Conservation (phyloP, 1,140 invertebrate genomes). For the Lucilia sericata region DNA sequence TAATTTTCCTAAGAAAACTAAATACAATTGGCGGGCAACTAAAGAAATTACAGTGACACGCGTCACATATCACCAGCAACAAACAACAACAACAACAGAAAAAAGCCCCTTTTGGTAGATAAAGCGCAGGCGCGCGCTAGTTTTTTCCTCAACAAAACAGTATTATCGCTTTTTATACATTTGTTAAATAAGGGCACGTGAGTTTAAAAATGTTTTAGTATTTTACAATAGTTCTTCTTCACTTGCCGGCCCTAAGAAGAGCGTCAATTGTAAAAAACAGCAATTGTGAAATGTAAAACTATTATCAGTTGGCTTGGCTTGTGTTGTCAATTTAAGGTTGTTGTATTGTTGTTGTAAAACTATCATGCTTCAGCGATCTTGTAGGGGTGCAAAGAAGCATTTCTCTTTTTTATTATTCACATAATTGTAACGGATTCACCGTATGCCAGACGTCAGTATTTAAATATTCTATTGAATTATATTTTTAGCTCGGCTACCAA, state of each 20-base stretch:
- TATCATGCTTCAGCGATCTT: constrained; percentile 32
- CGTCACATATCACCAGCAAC: not conserved
- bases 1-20: constrained; percentile 8
- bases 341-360: not conserved
- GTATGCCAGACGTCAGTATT: constrained; percentile 32
- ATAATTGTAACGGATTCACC: constrained; percentile 45
- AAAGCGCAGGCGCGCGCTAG: constrained; percentile 20
- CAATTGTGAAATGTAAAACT: not conserved
- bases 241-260: not conserved
- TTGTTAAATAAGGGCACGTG: constrained; percentile 8
- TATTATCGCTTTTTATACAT: not conserved
- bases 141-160: not conserved
- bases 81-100: not conserved
- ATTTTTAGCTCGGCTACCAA: not conserved
- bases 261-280: not conserved
- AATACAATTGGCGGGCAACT: constrained; percentile 4
- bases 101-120: not conserved
- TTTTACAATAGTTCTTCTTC: not conserved
- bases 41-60: constrained; percentile 4
- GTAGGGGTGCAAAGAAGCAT: constrained; percentile 36
- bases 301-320: constrained; percentile 26
- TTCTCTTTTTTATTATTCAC: constrained; percentile 6
- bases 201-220: not conserved
- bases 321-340: constrained; percentile 5
- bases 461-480: not conserved